Evolutionary conservation across 1,140 invertebrate species (phyloP), one percentile per base, ranked within the genome.

Genomic region (Helicoverpa armigera): DNA sequence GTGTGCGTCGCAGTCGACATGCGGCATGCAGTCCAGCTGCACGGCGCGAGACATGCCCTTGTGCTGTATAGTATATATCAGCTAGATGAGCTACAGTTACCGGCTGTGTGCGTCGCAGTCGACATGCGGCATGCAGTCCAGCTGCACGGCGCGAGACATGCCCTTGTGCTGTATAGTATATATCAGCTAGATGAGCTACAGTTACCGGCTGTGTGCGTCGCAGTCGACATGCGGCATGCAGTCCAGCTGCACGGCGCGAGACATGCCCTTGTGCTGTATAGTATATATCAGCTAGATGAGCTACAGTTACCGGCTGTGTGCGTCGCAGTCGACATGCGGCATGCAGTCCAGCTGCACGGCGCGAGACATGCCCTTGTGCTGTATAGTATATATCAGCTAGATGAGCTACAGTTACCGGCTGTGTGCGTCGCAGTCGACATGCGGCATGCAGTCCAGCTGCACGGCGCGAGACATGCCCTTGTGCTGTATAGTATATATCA

Each of bases 281-380:
- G n/a, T 23, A 23, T 23, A 23, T 23, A 23, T 0, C 23, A 23
- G 23, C 23, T 23, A 23, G 7, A 0, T 7, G 7, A 35, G 35
- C 35, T 43, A 43, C 35, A 43, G 9, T 7, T 43, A 43, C 35
- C 35, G 35, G 35, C 9, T 43, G 35, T 43, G 35, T 43, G 35
- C 5, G 35, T 43, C 35, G 35, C 35, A 91, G 56, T 92, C 91
- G 2, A 85, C 63, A 48, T 84, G 84, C 2, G 80, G 31, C 1
- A 85, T 43, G 0, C 84, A 74, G 67, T 92, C 92, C 12, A 94
- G 85, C 23, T 83, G 88, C 29, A 89, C 89, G 0, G 89, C 89
- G 7, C 85, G 72, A 0, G 91, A 94, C 14, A 91, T 80, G 0
- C 86, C 82, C n/a, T 84, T 92, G 35, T 93, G 90, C 92, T 94